phyloP scores from a whole-genome alignment of 2,888 invertebrate species.

The Cetonia aurata region DNA sequence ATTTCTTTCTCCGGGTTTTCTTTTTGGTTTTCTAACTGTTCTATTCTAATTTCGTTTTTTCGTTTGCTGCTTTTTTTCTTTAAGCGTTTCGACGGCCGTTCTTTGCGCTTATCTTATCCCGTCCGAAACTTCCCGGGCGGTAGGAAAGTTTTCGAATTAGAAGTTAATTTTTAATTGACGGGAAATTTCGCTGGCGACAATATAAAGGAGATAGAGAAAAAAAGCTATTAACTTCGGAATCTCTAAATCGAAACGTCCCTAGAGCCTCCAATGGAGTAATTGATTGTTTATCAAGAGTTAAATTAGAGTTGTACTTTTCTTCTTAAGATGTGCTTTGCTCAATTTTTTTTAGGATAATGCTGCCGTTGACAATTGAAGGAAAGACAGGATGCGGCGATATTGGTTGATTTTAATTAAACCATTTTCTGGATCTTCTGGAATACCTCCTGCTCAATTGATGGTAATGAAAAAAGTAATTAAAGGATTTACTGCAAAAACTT shows the following conservation, averaged over 20 bases:
- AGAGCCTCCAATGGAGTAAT: neutral
- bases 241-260: slow-evolving; percentile 2
- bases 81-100: neutral
- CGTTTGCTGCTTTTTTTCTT: slow-evolving; percentile 4
- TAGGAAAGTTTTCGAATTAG: slow-evolving; percentile 34
- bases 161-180: slow-evolving; percentile 39
- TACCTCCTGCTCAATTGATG: too few species aligned
- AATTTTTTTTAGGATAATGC: too few species aligned
- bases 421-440: too few species aligned
- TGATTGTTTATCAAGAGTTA: too few species aligned
- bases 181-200: slow-evolving; percentile 13
- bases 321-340: too few species aligned
- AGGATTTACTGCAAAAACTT: too few species aligned
- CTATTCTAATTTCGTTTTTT: slow-evolving; percentile 7
- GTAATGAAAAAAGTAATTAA: too few species aligned
- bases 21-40: neutral
- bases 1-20: neutral
- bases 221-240: neutral
- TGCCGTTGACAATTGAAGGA: too few species aligned
- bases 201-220: neutral
- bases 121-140: slow-evolving; percentile 12
- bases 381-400: too few species aligned
- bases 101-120: slow-evolving; percentile 17
- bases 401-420: too few species aligned
- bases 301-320: too few species aligned